Evolutionary conservation across 2,113 vertebrate genomes (phyloP).

Genomic region (Casuarius casuarius): DNA sequence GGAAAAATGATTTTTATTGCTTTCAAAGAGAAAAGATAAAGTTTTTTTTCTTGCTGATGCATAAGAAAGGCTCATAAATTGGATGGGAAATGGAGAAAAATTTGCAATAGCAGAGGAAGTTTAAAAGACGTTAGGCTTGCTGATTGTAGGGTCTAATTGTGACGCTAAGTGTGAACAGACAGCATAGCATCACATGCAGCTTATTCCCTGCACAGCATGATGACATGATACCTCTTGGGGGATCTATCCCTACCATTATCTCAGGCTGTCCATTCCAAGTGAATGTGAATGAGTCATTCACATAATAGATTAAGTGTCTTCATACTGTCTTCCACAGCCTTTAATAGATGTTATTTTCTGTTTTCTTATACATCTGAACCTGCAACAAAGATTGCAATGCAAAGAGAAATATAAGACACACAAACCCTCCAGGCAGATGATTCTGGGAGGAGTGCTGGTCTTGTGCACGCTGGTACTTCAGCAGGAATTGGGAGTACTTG

Average conservation of each 20-base stretch:
- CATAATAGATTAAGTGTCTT: neutral
- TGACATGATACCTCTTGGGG: neutral
- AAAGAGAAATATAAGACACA: neutral
- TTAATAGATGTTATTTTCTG: neutral
- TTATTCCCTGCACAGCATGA: neutral
- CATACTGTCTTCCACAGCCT: neutral
- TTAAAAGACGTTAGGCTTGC: neutral
- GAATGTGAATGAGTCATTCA: neutral
- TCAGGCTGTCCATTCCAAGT: neutral
- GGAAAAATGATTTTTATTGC: neutral
- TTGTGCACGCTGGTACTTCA: fast-evolving
- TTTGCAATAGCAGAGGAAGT: neutral
- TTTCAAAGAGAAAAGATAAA: neutral
- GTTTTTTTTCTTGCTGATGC: neutral
- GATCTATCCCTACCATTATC: neutral
- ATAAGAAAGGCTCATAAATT: neutral
- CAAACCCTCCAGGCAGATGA: neutral
- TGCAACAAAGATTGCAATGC: neutral
- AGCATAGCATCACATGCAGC: neutral
- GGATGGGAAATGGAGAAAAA: neutral
- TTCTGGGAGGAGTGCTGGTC: neutral
- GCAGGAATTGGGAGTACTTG: neutral
- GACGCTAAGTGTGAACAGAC: neutral
- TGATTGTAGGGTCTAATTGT: neutral
- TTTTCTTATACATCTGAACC: neutral